phyloP scores from a whole-genome alignment of 2,797 vertebrate genomes.

The Syndactyla subalaris region DNA sequence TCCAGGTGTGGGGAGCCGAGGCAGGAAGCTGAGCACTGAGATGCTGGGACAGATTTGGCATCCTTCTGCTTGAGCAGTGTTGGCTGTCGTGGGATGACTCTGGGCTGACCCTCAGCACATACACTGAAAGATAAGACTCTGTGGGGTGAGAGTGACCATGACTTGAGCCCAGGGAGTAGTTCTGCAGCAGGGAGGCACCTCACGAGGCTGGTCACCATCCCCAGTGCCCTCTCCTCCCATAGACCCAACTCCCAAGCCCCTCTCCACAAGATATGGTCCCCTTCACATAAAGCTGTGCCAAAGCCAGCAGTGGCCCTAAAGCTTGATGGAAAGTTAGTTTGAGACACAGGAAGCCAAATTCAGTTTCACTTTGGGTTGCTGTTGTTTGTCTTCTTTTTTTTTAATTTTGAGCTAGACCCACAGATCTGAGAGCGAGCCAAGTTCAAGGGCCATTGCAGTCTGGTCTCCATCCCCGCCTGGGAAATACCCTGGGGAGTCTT shows the following conservation, averaged over 20 bases:
- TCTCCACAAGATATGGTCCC: neutral
- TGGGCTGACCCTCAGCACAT: fast-evolving
- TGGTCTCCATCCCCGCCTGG: neutral
- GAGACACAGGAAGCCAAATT: constrained; percentile 28
- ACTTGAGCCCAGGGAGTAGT: fast-evolving
- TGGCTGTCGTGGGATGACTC: neutral
- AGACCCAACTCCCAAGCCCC: fast-evolving
- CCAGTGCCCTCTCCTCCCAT: neutral
- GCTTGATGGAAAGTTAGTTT: neutral
- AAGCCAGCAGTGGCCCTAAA: neutral
- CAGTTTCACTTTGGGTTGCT: neutral
- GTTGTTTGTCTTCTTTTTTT: neutral
- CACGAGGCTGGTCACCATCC: fast-evolving
- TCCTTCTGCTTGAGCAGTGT: neutral
- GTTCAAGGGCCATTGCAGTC: neutral
- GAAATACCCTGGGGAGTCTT: neutral
- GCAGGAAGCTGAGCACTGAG: neutral
- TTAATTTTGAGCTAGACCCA: neutral
- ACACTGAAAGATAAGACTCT: neutral
- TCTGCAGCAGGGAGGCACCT: neutral
- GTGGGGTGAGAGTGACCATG: fast-evolving
- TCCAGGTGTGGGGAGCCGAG: constrained; percentile 13
- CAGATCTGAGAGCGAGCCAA: neutral
- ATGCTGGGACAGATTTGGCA: neutral
- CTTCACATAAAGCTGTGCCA: neutral